Percentiles rank a stretch among this genome's conserved stretches.
Conservation (phyloP, 2,113 vertebrate genomes). For the Sciurus niger region DNA sequence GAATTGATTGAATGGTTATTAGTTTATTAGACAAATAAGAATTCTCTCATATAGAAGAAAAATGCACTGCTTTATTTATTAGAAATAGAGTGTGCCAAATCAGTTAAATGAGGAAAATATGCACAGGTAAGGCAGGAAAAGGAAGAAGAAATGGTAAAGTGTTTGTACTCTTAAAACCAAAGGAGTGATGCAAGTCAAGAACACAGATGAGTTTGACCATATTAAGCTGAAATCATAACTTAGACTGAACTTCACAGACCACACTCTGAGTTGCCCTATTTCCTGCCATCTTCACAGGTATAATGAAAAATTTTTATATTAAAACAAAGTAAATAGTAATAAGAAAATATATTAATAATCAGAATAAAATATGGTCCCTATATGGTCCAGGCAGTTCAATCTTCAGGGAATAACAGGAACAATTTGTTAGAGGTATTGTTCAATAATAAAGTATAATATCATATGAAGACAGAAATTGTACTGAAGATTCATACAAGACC, state of each 20-base stretch:
- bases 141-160: not conserved
- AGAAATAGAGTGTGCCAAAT: not conserved
- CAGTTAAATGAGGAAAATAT: not conserved
- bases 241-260: not conserved
- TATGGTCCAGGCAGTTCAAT: not conserved
- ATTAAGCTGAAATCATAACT: not conserved
- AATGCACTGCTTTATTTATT: not conserved
- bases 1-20: conserved; percentile 28
- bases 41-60: not conserved
- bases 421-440: not conserved
- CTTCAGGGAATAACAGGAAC: not conserved
- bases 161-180: not conserved
- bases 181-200: not conserved
- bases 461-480: not conserved
- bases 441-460: not conserved
- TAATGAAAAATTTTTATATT: not conserved
- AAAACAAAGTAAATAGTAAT: conserved; percentile 18
- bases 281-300: not conserved
- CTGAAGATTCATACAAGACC: not conserved
- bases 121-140: not conserved
- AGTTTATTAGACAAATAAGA: not conserved
- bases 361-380: not conserved
- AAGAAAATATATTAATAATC: not conserved
- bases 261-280: not conserved
- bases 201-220: not conserved